A percentile compares a stretch with the other conserved stretches of the same genome.
Conservation (phyloP, 2,888 invertebrate genomes). For the Drosophila fulvimacula region DNA sequence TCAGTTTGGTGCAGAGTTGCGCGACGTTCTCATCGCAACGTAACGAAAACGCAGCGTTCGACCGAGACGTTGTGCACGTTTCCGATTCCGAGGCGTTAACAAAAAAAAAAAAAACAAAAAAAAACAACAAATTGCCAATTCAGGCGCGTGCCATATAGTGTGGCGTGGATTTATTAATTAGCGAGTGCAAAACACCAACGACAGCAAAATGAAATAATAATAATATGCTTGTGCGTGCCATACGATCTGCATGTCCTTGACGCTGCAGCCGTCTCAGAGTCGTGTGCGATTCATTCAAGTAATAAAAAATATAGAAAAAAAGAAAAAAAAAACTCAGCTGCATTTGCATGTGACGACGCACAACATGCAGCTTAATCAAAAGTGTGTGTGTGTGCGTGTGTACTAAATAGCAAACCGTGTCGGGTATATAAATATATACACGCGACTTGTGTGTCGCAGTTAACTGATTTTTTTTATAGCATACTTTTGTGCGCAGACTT, state of each 20-base stretch:
- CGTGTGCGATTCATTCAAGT: conserved; percentile 39
- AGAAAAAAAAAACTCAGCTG: conserved; percentile 14
- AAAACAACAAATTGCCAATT: conserved; percentile 5
- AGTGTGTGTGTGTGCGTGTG: conserved; percentile 26
- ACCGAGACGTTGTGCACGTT: conserved; percentile 48
- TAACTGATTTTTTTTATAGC: conserved; percentile 44
- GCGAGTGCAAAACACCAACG: conserved; percentile 2
- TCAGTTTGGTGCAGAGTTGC: conserved; percentile 76
- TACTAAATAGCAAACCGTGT: conserved; percentile 1
- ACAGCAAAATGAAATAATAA: background rate
- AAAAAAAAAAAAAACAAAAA: background rate
- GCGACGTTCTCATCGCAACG: conserved; percentile 54
- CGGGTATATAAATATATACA: background rate
- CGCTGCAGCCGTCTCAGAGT: conserved; percentile 17
- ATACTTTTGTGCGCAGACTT: conserved; percentile 68
- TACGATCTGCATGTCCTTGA: conserved; percentile 46
- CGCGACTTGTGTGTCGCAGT: conserved; percentile 9
- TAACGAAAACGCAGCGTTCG: conserved; percentile 18
- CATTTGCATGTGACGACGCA: conserved; percentile 42
- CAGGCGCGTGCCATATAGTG: background rate
- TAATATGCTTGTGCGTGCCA: conserved; percentile 7
- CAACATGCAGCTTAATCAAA: conserved; percentile 46
- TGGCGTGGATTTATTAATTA: conserved; percentile 49
- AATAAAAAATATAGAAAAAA: conserved; percentile 12
- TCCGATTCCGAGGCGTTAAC: conserved; percentile 28